A percentile compares a stretch with the other conserved stretches of the same genome.
Evolutionary conservation across 1,140 invertebrate species (phyloP).

Genomic region (Anastrepha obliqua): DNA sequence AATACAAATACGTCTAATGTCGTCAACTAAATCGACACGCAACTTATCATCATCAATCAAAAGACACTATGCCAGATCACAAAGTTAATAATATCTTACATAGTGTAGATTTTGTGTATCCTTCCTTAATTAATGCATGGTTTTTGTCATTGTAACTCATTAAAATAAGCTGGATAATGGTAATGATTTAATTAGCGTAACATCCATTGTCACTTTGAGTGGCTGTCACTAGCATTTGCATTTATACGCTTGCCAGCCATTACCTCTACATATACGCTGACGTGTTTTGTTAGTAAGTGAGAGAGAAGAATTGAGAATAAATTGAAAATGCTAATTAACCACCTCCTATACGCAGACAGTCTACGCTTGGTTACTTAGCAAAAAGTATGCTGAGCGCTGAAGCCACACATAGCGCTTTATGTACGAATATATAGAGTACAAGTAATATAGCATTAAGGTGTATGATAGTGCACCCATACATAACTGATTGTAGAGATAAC

Average conservation of each 20-base stretch:
- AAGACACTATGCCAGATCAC: conserved; percentile 4
- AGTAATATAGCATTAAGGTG: not conserved
- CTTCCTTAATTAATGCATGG: not conserved
- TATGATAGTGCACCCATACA: not conserved
- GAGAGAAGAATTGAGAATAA: not conserved
- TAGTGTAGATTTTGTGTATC: not conserved
- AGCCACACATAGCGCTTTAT: not conserved
- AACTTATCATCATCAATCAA: conserved; percentile 40
- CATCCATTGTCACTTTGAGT: conserved; percentile 36
- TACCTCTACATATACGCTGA: not conserved
- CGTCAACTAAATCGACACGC: not conserved
- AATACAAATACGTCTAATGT: not conserved
- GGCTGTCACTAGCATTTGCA: not conserved
- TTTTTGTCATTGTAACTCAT: conserved; percentile 5
- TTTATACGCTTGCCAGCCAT: not conserved
- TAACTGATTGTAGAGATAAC: not conserved
- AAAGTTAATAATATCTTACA: conserved; percentile 8
- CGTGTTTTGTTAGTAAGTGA: not conserved
- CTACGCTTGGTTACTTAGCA: not conserved
- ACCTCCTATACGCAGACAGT: not conserved
- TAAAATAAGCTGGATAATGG: conserved; percentile 36
- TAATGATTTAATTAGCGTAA: conserved; percentile 43
- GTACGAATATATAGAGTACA: not conserved
- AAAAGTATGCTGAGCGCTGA: not conserved
- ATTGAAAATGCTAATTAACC: conserved; percentile 39